Base-by-base conservation (phyloP, 2,113 vertebrate genomes). In the Oncorhynchus gorbuscha region DNA sequence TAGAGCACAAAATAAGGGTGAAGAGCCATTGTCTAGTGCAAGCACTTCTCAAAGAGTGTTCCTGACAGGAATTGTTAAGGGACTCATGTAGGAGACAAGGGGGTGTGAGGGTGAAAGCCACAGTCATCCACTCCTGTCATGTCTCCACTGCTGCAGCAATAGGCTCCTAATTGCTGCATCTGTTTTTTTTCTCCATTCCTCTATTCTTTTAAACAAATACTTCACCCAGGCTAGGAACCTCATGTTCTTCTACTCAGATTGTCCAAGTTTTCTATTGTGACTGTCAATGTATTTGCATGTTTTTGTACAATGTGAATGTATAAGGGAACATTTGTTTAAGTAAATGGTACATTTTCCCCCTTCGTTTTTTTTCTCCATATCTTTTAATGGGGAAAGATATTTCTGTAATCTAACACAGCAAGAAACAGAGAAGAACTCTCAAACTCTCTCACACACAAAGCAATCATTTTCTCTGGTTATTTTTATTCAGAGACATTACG, bases 11-110 rank as follows among this genome's bases (percentile, higher is more conserved):
- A 96, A 95, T 95, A 96, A 94, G 95, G 95, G 95, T 96, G 95
- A 96, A 97, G 95, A 96, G 94, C 95, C 94, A 96, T 96, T 94
- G 94, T 96, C 94, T 95, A 94, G 94, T 94, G 93, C 94, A 95
- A 94, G 91, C 93, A 95, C 95, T 96, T 95, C 81, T 95, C 95
- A 96, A 96, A 96, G 94, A 96, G 94, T 96, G 94, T 96, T 95
- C 95, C 94, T 96, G 95, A 96, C 95, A 96, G 94, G 95, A 93
- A 96, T 96, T 96, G 95, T 96, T 95, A 94, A 80, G 95, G 94
- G 94, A 95, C 95, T 95, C 94, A 96, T 94, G 94, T 93, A 93
- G 92, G 93, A 95, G 94, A 95, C 94, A 94, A 94, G 94, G 92
- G 95, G 95, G 95, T 94, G 94, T 93, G 93, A 94, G 95, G 95